A percentile compares a stretch with the other conserved stretches of the same genome.
Conservation (phyloP, 2,113 vertebrate genomes). For the Lepus americanus region DNA sequence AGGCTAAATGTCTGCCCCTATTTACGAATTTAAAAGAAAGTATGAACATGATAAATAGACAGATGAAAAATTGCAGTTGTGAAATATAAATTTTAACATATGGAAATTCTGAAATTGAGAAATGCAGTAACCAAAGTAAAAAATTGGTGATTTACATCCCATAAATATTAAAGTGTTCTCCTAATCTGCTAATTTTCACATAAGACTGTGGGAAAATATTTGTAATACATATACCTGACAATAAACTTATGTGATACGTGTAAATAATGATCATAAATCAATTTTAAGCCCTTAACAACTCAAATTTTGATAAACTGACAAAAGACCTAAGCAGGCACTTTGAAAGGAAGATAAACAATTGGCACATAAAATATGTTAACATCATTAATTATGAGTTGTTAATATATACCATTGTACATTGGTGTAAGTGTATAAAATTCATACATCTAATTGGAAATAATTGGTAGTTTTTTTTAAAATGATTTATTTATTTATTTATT, state of each 20-base stretch:
- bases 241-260: not conserved
- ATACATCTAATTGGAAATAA: not conserved
- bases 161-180: conserved; percentile 8
- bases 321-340: not conserved
- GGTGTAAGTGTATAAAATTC: not conserved
- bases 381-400: not conserved
- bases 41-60: conserved; percentile 1
- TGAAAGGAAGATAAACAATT: conserved; percentile 26
- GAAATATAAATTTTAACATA: conserved; percentile 10
- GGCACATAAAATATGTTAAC: not conserved
- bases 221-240: not conserved
- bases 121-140: not conserved
- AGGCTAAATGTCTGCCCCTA: too few relatives aligned
- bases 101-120: conserved; percentile 2
- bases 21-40: conserved; percentile 18
- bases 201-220: conserved; percentile 11
- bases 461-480: not conserved
- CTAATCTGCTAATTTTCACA: not conserved
- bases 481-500: not conserved
- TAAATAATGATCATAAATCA: conserved; percentile 14
- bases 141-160: conserved; percentile 9
- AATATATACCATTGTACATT: not conserved
- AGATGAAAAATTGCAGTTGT: not conserved
- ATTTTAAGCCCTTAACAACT: not conserved
- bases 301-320: conserved; percentile 17